phyloP scores from a whole-genome alignment of 1,140 invertebrate genomes.

The Scaptomyza pallida region DNA sequence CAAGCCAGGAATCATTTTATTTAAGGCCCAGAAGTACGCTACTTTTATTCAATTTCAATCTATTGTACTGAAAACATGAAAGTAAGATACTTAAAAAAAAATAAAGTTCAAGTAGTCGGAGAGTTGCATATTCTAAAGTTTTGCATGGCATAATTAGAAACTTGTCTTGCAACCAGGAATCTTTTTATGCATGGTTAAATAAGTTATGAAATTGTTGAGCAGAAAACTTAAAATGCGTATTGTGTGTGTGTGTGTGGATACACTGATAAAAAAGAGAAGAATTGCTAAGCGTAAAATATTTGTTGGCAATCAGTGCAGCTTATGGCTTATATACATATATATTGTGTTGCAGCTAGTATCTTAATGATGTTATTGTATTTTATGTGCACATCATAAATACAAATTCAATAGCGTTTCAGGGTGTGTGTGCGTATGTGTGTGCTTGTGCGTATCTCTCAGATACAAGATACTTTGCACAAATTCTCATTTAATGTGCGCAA shows the following conservation, averaged over 20 bases:
- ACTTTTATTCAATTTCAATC: no score
- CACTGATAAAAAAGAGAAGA: background rate
- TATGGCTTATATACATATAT: background rate
- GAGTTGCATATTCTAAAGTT: no score
- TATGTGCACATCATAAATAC: constrained; percentile 80
- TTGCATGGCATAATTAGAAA: no score
- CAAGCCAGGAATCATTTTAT: no score
- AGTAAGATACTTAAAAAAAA: no score
- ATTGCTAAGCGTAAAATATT: background rate
- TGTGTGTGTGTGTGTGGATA: background rate
- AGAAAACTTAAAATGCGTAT: background rate
- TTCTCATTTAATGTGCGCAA: constrained; percentile 36
- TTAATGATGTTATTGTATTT: constrained; percentile 80
- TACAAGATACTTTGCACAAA: constrained; percentile 40
- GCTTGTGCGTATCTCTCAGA: constrained; percentile 28
- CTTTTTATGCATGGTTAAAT: no score
- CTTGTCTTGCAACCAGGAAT: no score
- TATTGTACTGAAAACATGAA: no score
- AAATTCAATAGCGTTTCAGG: constrained; percentile 62
- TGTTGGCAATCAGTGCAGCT: background rate
- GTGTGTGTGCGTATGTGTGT: constrained; percentile 12
- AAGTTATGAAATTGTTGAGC: no score
- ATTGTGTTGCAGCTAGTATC: constrained; percentile 41
- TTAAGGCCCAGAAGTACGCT: no score
- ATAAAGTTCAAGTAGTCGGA: no score